phyloP scores from a whole-genome alignment of 2,888 invertebrate genomes.

The Willowsia nigromaculata region DNA sequence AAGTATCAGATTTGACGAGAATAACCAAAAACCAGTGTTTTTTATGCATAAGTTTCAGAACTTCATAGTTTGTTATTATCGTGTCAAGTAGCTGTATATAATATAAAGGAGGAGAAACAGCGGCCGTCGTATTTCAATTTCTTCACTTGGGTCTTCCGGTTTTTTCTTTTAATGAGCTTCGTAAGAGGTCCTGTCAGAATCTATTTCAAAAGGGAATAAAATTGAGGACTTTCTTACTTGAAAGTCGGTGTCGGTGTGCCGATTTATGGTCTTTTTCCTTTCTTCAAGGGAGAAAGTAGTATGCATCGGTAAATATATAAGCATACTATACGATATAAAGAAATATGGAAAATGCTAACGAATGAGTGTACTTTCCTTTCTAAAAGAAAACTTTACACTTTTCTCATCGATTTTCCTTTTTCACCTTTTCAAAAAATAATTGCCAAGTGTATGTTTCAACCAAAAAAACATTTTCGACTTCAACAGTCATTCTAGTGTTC shows the following conservation, averaged over 20 bases:
- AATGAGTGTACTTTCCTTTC: neutral
- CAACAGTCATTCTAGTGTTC: neutral
- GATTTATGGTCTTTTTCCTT: neutral
- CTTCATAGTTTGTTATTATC: too few relatives aligned
- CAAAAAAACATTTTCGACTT: neutral
- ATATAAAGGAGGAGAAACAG: neutral
- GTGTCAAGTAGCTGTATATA: neutral
- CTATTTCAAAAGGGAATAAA: slow-evolving; percentile 52
- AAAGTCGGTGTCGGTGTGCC: neutral
- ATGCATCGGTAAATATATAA: neutral
- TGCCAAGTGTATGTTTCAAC: slow-evolving; percentile 20
- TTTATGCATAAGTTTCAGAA: too few relatives aligned
- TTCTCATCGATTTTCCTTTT: slow-evolving; percentile 42
- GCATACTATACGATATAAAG: neutral
- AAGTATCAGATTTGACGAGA: too few relatives aligned
- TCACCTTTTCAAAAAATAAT: neutral
- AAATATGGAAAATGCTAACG: neutral
- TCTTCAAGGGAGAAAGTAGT: neutral
- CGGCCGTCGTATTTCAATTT: slow-evolving; percentile 55
- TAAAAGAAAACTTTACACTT: slow-evolving; percentile 31
- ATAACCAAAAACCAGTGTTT: too few relatives aligned
- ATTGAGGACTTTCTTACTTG: neutral
- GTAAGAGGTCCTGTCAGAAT: slow-evolving; percentile 50
- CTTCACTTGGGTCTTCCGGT: slow-evolving; percentile 58
- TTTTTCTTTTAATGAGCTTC: slow-evolving; percentile 60